Evolutionary conservation across 2,888 invertebrate species (phyloP).

Genomic region (Aspidiotus rigidus): DNA sequence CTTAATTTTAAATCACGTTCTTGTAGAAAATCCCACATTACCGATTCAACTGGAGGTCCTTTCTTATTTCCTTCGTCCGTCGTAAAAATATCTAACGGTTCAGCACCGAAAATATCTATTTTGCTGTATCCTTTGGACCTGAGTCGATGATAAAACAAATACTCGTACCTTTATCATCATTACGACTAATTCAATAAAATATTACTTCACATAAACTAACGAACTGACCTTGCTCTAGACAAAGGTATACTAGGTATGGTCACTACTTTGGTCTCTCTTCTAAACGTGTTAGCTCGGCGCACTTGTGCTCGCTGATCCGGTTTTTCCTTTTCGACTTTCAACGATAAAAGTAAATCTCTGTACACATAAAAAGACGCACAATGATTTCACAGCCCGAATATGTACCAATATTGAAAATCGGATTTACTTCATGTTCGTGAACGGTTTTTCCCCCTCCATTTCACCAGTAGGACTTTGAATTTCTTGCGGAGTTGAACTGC

Average conservation of each 20-base stretch:
- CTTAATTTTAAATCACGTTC: constrained; percentile 58
- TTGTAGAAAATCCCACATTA: constrained; percentile 60
- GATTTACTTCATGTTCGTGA: neutral
- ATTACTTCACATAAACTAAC: too few relatives aligned
- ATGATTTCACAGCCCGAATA: neutral
- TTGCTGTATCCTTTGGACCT: constrained; percentile 41
- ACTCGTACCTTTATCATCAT: too few relatives aligned
- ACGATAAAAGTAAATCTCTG: constrained; percentile 64
- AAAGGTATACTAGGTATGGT: too few relatives aligned
- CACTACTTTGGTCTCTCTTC: too few relatives aligned
- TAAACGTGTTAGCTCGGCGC: too few relatives aligned
- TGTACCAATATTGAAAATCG: neutral
- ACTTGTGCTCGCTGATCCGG: too few relatives aligned
- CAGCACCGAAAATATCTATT: constrained; percentile 55
- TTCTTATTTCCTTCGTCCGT: constrained; percentile 36
- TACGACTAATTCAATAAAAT: too few relatives aligned
- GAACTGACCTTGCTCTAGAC: too few relatives aligned
- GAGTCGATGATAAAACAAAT: too few relatives aligned
- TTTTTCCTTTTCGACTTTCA: constrained; percentile 58
- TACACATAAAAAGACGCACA: neutral
- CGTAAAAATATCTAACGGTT: constrained; percentile 57
- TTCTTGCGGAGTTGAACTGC: constrained; percentile 18
- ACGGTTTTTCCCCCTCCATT: neutral
- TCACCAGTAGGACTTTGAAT: constrained; percentile 22
- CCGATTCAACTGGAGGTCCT: constrained; percentile 44